These are phyloP conservation scores for Eriocheir sinensis DNA, from an alignment of 1,140 invertebrate species.

Conservation along the genomic window DNA sequence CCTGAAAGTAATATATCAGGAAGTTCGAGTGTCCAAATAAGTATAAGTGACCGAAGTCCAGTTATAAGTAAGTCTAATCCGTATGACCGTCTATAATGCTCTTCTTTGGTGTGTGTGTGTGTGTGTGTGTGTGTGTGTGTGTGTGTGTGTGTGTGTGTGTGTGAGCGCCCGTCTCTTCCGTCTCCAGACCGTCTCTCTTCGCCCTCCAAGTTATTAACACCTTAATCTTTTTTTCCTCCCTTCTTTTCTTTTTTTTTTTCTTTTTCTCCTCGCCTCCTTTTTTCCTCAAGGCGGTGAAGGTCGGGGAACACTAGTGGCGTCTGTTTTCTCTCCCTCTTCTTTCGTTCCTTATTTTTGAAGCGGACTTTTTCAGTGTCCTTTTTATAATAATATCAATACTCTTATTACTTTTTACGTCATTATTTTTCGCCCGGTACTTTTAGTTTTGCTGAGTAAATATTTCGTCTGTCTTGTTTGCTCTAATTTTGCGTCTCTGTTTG, in stretches of 20 bases:
- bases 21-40: too few relatives aligned
- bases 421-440: background rate
- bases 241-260: background rate
- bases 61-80: too few relatives aligned
- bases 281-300: background rate
- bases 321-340: slow-evolving; percentile 23
- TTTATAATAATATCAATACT: background rate
- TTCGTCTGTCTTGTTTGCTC: background rate
- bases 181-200: slow-evolving; percentile 28
- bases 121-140: slow-evolving; percentile 53
- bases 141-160: slow-evolving; percentile 37
- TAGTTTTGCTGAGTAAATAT: background rate
- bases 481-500: background rate
- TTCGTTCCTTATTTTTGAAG: background rate
- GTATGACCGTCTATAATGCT: too few relatives aligned
- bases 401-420: background rate
- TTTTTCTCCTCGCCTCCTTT: background rate
- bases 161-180: background rate
- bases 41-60: too few relatives aligned
- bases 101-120: too few relatives aligned
- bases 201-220: slow-evolving; percentile 34
- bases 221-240: slow-evolving; percentile 37
- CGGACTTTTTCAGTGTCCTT: background rate
- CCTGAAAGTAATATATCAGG: too few relatives aligned
- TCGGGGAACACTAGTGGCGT: slow-evolving; percentile 12